These are phyloP conservation scores for Noctua janthe DNA, from an alignment of 2,888 invertebrate species.

Conservation along the genomic window DNA sequence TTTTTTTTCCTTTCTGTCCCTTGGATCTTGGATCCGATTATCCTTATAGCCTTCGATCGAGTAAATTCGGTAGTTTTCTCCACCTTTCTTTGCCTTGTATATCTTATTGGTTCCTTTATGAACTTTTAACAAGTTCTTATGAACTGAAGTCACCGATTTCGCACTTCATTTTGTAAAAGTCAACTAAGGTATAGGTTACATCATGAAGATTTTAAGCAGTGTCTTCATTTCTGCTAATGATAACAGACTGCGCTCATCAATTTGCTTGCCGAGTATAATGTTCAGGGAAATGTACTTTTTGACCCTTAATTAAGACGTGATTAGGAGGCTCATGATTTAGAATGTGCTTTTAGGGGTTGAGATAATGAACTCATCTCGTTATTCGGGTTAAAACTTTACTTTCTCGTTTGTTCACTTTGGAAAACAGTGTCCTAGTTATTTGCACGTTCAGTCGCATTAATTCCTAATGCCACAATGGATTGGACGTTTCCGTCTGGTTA, in stretches of 20 bases:
- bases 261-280: constrained; percentile 14
- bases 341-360: not conserved
- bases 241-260: constrained; percentile 8
- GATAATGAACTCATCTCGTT: not conserved
- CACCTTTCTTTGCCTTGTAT: constrained; percentile 16
- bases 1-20: constrained; percentile 26
- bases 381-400: not conserved
- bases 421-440: not conserved
- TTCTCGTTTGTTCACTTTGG: not conserved
- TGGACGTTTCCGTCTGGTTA: constrained; percentile 52
- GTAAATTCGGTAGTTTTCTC: constrained; percentile 30
- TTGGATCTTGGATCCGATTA: constrained; percentile 42
- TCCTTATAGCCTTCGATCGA: constrained; percentile 45
- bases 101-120: not conserved
- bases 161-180: not conserved
- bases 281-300: constrained; percentile 13
- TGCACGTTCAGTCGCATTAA: constrained; percentile 22
- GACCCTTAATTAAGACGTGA: constrained; percentile 9
- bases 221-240: constrained; percentile 5
- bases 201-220: constrained; percentile 9
- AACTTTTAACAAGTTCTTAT: not conserved
- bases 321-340: constrained; percentile 12
- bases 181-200: not conserved
- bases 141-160: not conserved
- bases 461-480: constrained; percentile 53